Evolutionary conservation across 2,113 vertebrate species (phyloP).

Genomic region (Corvus cornix): DNA sequence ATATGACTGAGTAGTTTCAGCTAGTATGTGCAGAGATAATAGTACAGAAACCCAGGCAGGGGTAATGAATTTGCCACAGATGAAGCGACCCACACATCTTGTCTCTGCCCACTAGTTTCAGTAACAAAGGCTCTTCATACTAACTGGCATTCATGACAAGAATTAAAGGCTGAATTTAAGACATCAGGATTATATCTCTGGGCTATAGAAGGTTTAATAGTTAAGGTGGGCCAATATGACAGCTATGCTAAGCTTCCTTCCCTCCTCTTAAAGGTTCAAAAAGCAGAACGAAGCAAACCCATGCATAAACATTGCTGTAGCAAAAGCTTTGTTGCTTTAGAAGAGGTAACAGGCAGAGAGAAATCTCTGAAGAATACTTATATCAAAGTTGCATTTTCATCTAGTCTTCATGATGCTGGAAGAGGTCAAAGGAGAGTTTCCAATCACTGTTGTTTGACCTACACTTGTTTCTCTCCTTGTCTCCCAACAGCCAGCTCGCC

Average conservation of each 20-base stretch:
- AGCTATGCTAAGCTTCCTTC: not conserved
- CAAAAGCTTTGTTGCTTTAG: not conserved
- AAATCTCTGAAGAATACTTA: not conserved
- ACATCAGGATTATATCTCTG: not conserved
- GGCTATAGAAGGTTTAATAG: not conserved
- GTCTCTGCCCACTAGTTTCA: not conserved
- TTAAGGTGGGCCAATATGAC: not conserved
- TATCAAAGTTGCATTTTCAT: not conserved
- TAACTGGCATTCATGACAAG: not conserved
- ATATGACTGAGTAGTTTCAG: not conserved
- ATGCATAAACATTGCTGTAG: not conserved
- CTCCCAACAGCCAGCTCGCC: slow-evolving; percentile 72
- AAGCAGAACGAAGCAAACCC: not conserved
- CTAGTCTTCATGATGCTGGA: not conserved
- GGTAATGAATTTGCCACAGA: not conserved
- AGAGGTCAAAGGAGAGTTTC: not conserved
- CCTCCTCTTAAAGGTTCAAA: not conserved
- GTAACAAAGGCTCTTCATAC: not conserved
- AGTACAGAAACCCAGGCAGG: not conserved
- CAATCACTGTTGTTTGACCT: not conserved
- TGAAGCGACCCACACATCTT: not conserved
- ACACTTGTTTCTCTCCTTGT: not conserved
- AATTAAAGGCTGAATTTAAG: not conserved
- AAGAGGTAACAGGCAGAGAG: not conserved
- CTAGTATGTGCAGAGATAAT: not conserved